Evolutionary conservation across 2,888 invertebrate genomes (phyloP).

Genomic region (Parnassius smintheus): DNA sequence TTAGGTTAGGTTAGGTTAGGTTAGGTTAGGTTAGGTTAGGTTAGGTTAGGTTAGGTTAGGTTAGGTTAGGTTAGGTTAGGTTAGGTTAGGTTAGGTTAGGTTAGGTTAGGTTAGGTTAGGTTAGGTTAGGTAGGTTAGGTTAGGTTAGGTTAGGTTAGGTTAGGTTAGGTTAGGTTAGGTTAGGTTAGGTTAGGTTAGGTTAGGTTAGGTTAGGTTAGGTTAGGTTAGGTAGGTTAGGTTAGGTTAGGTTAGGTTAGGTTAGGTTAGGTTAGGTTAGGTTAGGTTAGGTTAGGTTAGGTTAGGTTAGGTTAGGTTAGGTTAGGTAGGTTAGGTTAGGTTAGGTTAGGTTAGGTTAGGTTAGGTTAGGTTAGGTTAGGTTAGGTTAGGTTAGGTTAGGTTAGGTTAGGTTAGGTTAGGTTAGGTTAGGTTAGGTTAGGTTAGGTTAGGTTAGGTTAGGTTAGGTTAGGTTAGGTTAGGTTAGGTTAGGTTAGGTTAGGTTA

Average conservation of each 20-base stretch:
- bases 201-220: conserved; percentile 1
- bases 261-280: conserved; percentile 1
- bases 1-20: conserved; percentile 1
- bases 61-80: conserved; percentile 27
- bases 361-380: conserved; percentile 1
- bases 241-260: conserved; percentile 1
- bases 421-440: conserved; percentile 1
- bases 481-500: conserved; percentile 1
- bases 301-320: conserved; percentile 1
- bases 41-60: conserved; percentile 23
- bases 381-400: conserved; percentile 1
- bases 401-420: conserved; percentile 1
- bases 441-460: conserved; percentile 1
- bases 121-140: conserved; percentile 25
- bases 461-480: conserved; percentile 1
- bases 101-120: conserved; percentile 27
- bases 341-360: neutral
- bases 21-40: conserved; percentile 1
- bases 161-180: conserved; percentile 1
- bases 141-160: conserved; percentile 6
- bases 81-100: conserved; percentile 25
- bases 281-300: conserved; percentile 1
- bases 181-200: conserved; percentile 1
- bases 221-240: conserved; percentile 1
- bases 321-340: conserved; percentile 1